Percentiles rank a stretch among this genome's conserved stretches.
phyloP scores from a whole-genome alignment of 2,888 invertebrate species.

The Stratiomys singularior region DNA sequence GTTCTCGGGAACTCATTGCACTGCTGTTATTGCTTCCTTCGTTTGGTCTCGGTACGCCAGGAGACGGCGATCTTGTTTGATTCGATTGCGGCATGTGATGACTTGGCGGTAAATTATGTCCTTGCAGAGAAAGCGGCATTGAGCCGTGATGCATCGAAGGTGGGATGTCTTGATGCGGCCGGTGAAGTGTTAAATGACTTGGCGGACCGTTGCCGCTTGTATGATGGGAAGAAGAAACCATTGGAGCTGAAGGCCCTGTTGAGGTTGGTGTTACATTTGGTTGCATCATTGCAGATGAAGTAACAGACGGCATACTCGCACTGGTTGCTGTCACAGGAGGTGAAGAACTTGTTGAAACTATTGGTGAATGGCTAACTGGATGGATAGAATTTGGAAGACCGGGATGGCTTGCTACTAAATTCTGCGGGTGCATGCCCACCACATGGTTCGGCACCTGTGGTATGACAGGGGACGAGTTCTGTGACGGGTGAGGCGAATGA shows the following conservation, averaged over 20 bases:
- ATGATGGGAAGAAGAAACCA: conserved; percentile 58
- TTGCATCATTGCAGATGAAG: conserved; percentile 67
- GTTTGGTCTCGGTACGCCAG: conserved; percentile 59
- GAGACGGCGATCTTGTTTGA: conserved; percentile 60
- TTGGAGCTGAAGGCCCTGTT: conserved; percentile 56
- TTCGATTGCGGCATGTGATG: conserved; percentile 45
- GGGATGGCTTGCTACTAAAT: conserved; percentile 60
- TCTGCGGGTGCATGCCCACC: conserved; percentile 55
- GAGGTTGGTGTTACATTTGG: conserved; percentile 58
- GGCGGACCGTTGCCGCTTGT: conserved; percentile 48
- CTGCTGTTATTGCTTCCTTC: conserved; percentile 55
- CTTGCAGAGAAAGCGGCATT: conserved; percentile 62
- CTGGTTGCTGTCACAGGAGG: conserved; percentile 53
- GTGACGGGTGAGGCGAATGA: conserved; percentile 61
- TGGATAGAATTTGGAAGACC: conserved; percentile 57
- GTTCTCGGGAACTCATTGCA: conserved; percentile 47
- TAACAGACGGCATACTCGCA: conserved; percentile 54
- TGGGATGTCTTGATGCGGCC: conserved; percentile 64
- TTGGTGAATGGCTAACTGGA: conserved; percentile 49
- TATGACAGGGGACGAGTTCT: conserved; percentile 63
- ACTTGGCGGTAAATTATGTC: conserved; percentile 54
- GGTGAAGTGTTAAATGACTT: conserved; percentile 60
- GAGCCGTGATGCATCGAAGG: conserved; percentile 65
- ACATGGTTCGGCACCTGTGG: conserved; percentile 62
- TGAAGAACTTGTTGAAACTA: conserved; percentile 57